These are phyloP conservation scores for Caenorhabditis wallacei DNA, from an alignment of 2,888 invertebrate species.

Conservation along the genomic window DNA sequence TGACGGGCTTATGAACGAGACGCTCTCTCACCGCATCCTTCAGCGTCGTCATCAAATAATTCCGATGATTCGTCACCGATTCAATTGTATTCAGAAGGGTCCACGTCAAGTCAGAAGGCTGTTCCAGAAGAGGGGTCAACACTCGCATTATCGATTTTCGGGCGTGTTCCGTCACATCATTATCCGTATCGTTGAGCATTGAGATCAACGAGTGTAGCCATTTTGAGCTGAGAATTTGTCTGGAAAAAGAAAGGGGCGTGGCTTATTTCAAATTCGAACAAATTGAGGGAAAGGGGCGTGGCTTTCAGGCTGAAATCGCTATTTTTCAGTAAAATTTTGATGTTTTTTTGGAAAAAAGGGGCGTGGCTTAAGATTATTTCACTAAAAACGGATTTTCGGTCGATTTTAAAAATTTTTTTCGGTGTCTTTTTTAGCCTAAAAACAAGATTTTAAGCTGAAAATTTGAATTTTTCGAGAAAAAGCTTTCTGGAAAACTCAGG, in stretches of 20 bases:
- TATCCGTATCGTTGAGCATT: slow-evolving; percentile 60
- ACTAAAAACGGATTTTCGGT: not conserved
- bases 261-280: too few species aligned
- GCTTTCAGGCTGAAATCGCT: too few species aligned
- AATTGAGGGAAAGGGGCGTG: too few species aligned
- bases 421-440: too few species aligned
- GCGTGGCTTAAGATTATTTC: too few species aligned
- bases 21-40: slow-evolving; percentile 50
- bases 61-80: slow-evolving; percentile 27
- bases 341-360: slow-evolving; percentile 38
- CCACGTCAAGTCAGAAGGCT: slow-evolving; percentile 57
- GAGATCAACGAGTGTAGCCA: slow-evolving; percentile 57
- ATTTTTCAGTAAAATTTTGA: too few species aligned
- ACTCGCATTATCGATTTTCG: slow-evolving; percentile 57
- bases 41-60: slow-evolving; percentile 58
- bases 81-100: slow-evolving; percentile 58
- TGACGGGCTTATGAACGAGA: slow-evolving; percentile 39
- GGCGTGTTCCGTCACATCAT: slow-evolving; percentile 56
- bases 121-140: slow-evolving; percentile 49
- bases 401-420: not conserved
- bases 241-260: slow-evolving; percentile 17
- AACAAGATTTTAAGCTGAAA: too few species aligned
- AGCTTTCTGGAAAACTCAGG: too few species aligned
- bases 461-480: too few species aligned
- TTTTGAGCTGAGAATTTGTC: slow-evolving; percentile 42